Base-by-base conservation (phyloP, 1,140 invertebrate species). In the Leptinotarsa undecemlineata region DNA sequence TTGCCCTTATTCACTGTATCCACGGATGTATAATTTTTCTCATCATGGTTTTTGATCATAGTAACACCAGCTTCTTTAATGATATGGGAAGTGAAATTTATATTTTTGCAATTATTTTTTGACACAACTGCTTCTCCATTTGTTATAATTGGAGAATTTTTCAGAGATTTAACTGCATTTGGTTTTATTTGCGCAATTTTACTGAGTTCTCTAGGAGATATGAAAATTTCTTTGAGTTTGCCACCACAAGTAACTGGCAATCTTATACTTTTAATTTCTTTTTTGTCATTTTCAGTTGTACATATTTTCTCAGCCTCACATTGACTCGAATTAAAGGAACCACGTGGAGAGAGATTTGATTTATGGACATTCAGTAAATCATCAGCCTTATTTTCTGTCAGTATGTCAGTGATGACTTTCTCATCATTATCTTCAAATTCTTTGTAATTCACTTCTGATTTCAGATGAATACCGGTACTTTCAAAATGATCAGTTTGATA, bases 171-270 rank as follows among this genome's bases (percentile, higher is more conserved):
- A 3, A 26, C 23, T 4, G 23, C 17, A 11, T 67, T 42, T 17
- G 64, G 15, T 11, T 67, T 67, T 4, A 67, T 17, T 23, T 67
- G 20, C 13, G 23, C 64, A 23, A 67, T 67, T 42, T 67, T 67
- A 17, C 42, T 67, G 23, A 67, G 21, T 42, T 67, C 64, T 21
- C 64, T 23, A 11, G 64, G 64, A n/a, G 64, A 67, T 17, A 67
- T 67, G 21, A 67, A 67, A 67, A 67, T 67, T 67, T 67, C 64
- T 17, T 67, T 67, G 17, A 67, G 64, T 42, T 67, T 21, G 8
- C 64, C 64, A 19, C 64, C 64, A 17, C 23, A 21, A 17, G 15
- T 67, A n/a, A 67, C 64, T n/a, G 64, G 64, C 21, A 67, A 26
- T 26, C 64, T 67, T 6, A 67, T 21, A 17, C 42, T 67, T 33